Evolutionary conservation across 2,888 invertebrate genomes (phyloP), one percentile per base, ranked within the genome.

Genomic region (Agonopterix subpropinquella): DNA sequence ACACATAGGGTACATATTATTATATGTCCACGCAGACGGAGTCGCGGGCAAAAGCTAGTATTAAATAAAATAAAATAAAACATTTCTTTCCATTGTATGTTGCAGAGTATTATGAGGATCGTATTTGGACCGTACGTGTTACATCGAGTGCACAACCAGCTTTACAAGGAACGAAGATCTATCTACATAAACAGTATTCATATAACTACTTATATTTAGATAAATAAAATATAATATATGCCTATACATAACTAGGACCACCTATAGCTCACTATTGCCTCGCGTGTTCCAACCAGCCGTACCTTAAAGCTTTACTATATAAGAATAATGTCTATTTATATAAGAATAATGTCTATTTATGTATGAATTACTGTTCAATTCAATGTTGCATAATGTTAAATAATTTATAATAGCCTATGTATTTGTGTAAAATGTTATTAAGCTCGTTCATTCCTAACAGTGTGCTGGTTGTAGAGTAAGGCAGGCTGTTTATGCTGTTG

Each of bases 171-270:
- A 84, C 67, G 75, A 81, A 81, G 86, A 86, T 85, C 85, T 86
- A 80, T 81, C 77, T 80, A 80, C 74, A 74, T 72, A 75, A 85
- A 84, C 87, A 87, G 87, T 87, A 87, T 87, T 87, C 80, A 73
- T 78, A 73, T 73, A 75, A 77, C 80, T 83, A 83, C 79, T 77
- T 85, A 48, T 74, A 79, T 70, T 71, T 74, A 79, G 61, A 65
- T 75, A 67, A 71, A 1, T 39, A 67, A 58, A 63, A 44, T 47
- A 50, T 45, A 41, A 52, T 45, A 61, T 66, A 56, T n/a, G 9
- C 39, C 39, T 39, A 39, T 39, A 49, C 65, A 62, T 65, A 58
- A 65, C 60, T 74, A 68, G 62, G 67, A 67, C 65, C 73, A 73
- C 62, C 62, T 72, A 59, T 58, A 75, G 70, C 73, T 77, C 73